Base-by-base conservation (phyloP, 1,140 invertebrate species). In the Drosophila subpulchrella region DNA sequence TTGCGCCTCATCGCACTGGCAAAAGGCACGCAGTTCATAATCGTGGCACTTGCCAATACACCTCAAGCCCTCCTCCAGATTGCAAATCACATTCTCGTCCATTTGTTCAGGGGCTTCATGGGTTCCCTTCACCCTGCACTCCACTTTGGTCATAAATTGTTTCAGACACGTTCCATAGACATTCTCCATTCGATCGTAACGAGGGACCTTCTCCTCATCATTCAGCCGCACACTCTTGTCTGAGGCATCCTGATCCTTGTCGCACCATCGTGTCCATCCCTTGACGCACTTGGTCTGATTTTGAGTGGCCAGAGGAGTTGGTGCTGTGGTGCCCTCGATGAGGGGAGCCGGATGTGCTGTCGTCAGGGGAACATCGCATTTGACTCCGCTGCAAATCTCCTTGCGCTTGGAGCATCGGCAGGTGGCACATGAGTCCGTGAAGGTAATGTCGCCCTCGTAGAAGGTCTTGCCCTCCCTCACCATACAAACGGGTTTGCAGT, bases 201-300 rank as follows among this genome's bases (percentile, higher is more conserved):
- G 82, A 6, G 91, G 91, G 20, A 92, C 42, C 32, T 90, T 92
- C 53, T 92, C 89, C 56, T 84, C 91, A 65, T 90, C 80, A 65
- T 93, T 93, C 17, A 92, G 50, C 0, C 84, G 84, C 6, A 91
- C 76, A 12, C 54, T 71, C 38, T 86, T 91, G 36, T 91, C 24
- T 46, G 74, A 62, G 51, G 92, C 61, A 41, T 94, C 93, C 11
- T 81, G 75, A 72, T 95, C 93, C 56, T 94, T 93, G 92, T 95
- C 97, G 48, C 96, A 93, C 96, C 96, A 97, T 10, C 93, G 85
- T 0, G 95, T 95, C 96, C 96, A 97, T 0, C 96, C 96, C 4
- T 93, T 90, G 13, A 93, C 91, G 90, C 96, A 97, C 51, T 91
- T 91, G 7, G 84, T 75, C 56, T 91, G 66, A 36, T 80, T 78